phyloP scores from a whole-genome alignment of 2,888 invertebrate species.

The Campoplex capitator region DNA sequence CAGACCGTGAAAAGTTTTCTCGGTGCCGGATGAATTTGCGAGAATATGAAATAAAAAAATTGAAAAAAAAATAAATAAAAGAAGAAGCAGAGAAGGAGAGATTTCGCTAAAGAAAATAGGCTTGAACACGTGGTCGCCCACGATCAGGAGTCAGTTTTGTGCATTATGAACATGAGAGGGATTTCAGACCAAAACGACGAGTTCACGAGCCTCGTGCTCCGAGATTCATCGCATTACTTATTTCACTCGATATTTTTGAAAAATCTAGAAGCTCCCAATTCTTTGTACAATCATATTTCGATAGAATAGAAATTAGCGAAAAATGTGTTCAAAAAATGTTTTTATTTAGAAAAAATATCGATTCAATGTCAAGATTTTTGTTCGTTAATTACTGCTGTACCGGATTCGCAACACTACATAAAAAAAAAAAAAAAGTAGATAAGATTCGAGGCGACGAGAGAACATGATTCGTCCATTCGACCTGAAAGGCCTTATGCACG shows the following conservation, averaged over 20 bases:
- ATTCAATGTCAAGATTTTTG: background rate
- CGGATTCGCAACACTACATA: background rate
- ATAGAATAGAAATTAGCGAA: no score
- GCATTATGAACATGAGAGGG: background rate
- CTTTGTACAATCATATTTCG: background rate
- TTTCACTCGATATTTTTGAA: background rate
- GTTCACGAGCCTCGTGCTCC: background rate
- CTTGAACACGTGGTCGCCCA: slow-evolving; percentile 19
- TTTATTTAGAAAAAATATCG: background rate
- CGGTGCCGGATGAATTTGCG: slow-evolving; percentile 42
- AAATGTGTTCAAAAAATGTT: background rate
- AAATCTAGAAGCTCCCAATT: background rate
- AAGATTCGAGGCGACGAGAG: background rate
- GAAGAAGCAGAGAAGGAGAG: background rate
- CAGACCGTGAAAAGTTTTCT: slow-evolving; percentile 70
- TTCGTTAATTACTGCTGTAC: background rate
- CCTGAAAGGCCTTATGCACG: slow-evolving; percentile 9
- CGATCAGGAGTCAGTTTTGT: background rate
- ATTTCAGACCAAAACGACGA: slow-evolving; percentile 4
- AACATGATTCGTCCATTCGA: slow-evolving; percentile 8
- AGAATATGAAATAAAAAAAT: background rate
- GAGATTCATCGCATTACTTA: background rate
- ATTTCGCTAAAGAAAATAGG: slow-evolving; percentile 21
- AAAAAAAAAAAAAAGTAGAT: background rate
- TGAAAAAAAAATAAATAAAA: background rate